Conservation (phyloP, 2,888 invertebrate species). For the Aphidius colemani region DNA sequence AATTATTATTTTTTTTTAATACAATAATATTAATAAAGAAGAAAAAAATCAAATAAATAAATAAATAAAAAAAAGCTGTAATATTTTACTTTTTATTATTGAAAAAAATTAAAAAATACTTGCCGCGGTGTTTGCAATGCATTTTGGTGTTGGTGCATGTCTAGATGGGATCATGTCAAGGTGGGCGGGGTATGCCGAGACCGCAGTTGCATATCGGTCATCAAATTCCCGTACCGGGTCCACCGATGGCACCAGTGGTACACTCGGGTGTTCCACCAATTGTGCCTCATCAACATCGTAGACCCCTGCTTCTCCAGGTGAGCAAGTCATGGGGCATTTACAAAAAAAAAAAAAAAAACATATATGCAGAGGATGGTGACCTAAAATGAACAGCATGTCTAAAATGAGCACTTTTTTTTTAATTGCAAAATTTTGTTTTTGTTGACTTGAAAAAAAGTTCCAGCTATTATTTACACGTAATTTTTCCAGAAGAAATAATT, state of each 20-base stretch:
- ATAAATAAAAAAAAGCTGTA: conserved; percentile 39
- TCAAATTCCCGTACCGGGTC: conserved; percentile 54
- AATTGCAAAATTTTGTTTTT: no score
- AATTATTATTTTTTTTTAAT: no score
- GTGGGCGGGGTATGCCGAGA: conserved; percentile 59
- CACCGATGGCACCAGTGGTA: conserved; percentile 57
- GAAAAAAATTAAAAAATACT: conserved; percentile 41
- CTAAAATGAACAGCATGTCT: no score
- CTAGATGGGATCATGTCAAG: conserved; percentile 60
- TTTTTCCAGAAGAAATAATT: no score
- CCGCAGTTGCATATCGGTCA: conserved; percentile 58
- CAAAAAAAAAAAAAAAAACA: not conserved
- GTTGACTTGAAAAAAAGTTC: no score
- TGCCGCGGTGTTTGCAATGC: conserved; percentile 60
- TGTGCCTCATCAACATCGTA: conserved; percentile 69
- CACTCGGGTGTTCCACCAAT: conserved; percentile 55
- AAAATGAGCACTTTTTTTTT: no score
- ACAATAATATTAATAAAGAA: no score
- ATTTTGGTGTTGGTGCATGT: conserved; percentile 61
- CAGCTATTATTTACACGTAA: no score
- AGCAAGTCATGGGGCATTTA: conserved; percentile 59
- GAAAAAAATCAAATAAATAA: no score
- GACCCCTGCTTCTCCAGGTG: conserved; percentile 87
- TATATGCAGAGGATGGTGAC: no score
- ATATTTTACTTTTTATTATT: no score